Conservation (phyloP, 2,888 invertebrate species). For the Meteorus cinctellus region DNA sequence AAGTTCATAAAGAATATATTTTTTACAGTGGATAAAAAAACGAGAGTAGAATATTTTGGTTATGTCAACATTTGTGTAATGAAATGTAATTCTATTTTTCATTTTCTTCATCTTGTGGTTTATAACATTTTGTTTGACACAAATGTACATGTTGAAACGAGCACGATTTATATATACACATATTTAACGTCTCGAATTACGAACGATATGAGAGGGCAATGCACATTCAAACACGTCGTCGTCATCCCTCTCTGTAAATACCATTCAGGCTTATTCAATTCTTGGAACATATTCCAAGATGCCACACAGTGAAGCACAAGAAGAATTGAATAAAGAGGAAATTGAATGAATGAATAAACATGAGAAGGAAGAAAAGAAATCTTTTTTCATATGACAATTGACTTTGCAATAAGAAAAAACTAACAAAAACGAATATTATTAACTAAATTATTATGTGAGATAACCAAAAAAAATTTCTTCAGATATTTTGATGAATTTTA, state of each 20-base stretch:
- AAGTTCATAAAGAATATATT: neutral
- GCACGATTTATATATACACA: constrained; percentile 26
- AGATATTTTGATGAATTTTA: too few relatives aligned
- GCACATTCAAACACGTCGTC: neutral
- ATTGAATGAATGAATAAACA: too few relatives aligned
- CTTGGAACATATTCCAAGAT: constrained; percentile 17
- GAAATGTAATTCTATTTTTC: constrained; percentile 6
- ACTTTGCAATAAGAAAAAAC: too few relatives aligned
- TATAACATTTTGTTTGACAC: constrained; percentile 37
- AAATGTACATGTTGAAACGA: constrained; percentile 24
- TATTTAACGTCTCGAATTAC: constrained; percentile 32
- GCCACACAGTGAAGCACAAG: neutral
- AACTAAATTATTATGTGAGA: too few relatives aligned
- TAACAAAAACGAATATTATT: too few relatives aligned
- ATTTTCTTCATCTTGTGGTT: neutral
- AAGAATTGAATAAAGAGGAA: neutral
- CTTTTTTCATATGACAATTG: too few relatives aligned
- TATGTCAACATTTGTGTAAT: constrained; percentile 22
- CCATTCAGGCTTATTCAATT: neutral
- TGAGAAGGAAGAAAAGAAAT: too few relatives aligned
- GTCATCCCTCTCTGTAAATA: neutral
- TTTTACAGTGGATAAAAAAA: neutral
- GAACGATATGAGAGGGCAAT: neutral
- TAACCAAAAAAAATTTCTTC: too few relatives aligned
- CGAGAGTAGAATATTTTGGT: neutral